Evolutionary conservation across 2,113 vertebrate species (phyloP), one percentile per base, ranked within the genome.

Genomic region (Balaenoptera acutorostrata): DNA sequence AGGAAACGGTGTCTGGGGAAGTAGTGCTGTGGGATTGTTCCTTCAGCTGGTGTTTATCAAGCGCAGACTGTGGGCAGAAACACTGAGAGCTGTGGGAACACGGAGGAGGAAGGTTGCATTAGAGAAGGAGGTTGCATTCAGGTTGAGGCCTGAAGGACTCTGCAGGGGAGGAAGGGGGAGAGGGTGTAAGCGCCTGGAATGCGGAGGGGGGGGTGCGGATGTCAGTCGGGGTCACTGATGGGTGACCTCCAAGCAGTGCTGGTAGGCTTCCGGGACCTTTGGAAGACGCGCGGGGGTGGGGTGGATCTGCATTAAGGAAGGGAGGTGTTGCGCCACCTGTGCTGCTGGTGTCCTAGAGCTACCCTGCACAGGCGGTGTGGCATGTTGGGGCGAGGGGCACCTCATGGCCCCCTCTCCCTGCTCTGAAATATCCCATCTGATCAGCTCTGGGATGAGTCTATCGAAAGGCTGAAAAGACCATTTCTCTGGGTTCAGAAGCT

Each of bases 111-210:
- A 52, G 52, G 36, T 36, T 12, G 72, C 12, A 0, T 14, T 25
- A 61, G 82, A 36, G 89, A 21, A 68, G 83, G 64, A 84, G n/a
- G 66, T 33, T 1, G 18, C 5, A 5, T 63, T 71, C 10, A 17
- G 80, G 52, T 3, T 15, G 95, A 93, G 71, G 27, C 68, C 74
- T n/a, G 75, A 74, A 66, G 33, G 20, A 5, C 20, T 64, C 10
- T 36, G 11, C 15, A 23, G n/a, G 27, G 14, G 20, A 77, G 29
- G 61, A 77, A 17, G 31, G 12, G 88, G 52, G 72, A 23, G 12
- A 31, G 0, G 1, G 3, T 17, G 41, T 39, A 20, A 27, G 36
- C 11, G n/a, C 52, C 64, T 13, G 0, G 27, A 5, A 41, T 55
- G 31, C 63, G 9, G 71, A 2, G 75, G 23, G 46, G 46, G 14